These are phyloP conservation scores for Dinocampus coccinellae DNA, from an alignment of 2,888 invertebrate species.

Conservation along the genomic window DNA sequence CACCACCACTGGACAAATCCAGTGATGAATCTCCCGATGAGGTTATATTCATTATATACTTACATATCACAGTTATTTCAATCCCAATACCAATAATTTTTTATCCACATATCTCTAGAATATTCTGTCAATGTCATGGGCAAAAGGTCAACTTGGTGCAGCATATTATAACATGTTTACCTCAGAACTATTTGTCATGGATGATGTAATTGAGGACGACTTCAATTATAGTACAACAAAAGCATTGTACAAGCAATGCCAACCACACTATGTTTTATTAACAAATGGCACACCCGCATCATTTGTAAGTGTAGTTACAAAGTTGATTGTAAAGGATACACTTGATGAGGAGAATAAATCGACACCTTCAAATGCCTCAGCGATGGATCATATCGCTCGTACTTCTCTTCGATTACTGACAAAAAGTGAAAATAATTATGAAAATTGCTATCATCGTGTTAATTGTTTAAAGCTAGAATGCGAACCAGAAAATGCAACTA, in stretches of 20 bases:
- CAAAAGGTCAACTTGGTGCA: constrained; percentile 78
- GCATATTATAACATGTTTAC: constrained; percentile 79
- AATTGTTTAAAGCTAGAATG: constrained; percentile 72
- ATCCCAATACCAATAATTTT: too few relatives aligned
- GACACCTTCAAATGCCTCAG: constrained; percentile 54
- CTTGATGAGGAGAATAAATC: constrained; percentile 49
- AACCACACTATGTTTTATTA: constrained; percentile 73
- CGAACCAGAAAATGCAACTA: constrained; percentile 72
- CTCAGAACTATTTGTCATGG: constrained; percentile 77
- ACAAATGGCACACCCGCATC: constrained; percentile 72
- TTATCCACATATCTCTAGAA: constrained; percentile 64
- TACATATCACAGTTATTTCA: background rate
- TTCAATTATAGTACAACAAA: constrained; percentile 76
- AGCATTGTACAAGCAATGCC: constrained; percentile 74
- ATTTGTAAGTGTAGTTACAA: constrained; percentile 71
- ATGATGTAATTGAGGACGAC: constrained; percentile 77
- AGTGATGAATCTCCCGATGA: constrained; percentile 35
- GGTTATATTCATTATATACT: constrained; percentile 16
- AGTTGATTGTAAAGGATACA: constrained; percentile 60
- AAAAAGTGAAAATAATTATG: constrained; percentile 74
- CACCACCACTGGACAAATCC: background rate
- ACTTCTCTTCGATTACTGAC: constrained; percentile 74
- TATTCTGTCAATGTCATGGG: constrained; percentile 77
- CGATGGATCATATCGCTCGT: constrained; percentile 53
- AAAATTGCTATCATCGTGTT: constrained; percentile 73